phyloP scores from a whole-genome alignment of 2,113 vertebrate genomes.

The Psammodynastes pulverulentus region DNA sequence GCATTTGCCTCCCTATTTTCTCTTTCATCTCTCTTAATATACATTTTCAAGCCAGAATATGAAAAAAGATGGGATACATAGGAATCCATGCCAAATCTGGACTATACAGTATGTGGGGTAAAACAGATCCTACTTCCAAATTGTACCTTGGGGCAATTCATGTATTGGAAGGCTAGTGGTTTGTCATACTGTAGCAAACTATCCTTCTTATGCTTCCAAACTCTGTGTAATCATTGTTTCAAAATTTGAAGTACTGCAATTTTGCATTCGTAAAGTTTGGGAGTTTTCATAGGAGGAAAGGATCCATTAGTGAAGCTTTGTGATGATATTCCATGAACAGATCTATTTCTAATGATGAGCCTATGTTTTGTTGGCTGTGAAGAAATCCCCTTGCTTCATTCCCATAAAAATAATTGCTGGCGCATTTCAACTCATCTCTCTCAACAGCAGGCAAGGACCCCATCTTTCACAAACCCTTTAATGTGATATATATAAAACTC shows the following conservation, averaged over 20 bases:
- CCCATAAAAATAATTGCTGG: neutral
- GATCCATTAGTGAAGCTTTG: neutral
- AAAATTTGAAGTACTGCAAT: neutral
- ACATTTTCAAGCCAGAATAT: neutral
- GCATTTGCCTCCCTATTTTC: neutral
- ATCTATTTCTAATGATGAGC: neutral
- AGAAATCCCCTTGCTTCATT: neutral
- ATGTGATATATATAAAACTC: neutral
- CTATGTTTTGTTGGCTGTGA: neutral
- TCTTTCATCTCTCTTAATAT: constrained; percentile 2
- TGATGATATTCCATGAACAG: neutral
- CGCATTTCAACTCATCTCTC: neutral
- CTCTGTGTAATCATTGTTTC: neutral
- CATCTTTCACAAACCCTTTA: neutral
- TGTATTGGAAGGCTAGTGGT: neutral
- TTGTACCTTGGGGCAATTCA: neutral
- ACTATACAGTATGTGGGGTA: neutral
- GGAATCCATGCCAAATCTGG: neutral
- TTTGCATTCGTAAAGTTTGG: neutral
- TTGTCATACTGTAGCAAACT: neutral
- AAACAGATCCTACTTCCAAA: neutral
- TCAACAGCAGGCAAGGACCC: neutral
- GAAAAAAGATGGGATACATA: neutral
- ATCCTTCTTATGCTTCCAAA: neutral
- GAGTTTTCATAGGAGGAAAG: neutral